Base-by-base conservation (phyloP, 2,113 vertebrate species). In the Gobio gobio region DNA sequence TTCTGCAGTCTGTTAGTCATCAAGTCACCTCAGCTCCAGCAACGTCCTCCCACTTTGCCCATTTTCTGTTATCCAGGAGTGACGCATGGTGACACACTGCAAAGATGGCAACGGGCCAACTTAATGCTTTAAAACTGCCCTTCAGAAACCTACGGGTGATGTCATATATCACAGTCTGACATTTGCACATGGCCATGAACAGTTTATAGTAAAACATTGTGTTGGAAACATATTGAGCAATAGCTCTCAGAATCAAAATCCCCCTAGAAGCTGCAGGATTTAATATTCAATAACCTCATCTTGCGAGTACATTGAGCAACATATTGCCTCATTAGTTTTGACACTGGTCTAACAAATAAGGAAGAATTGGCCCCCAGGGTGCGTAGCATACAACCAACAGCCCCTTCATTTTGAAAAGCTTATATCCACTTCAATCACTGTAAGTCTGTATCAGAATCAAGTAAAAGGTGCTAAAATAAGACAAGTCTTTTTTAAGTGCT, bases 251-350 rank as follows among this genome's bases (percentile, higher is more conserved):
- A n/a, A 47, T 73, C 5, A 47, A 73, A 47, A 73, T 24, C 40
- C 40, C 10, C 40, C 70, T 45, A 59, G 33, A 61, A 78, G 22
- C 33, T 16, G 22, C 20, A 78, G 6, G 54, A 78, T 78, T 61
- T 78, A 61, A 59, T 78, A 61, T 61, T 43, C 33, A 40, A 61
- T 43, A 78, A 59, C 33, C 22, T 24, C 56, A 43, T 78, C 36
- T 61, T 73, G 76, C 7, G 33, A 59, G 56, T 43, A 61, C 54
- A 24, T 22, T 16, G 33, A 59, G 75, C 24, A 84, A 40, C 59
- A 78, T 56, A 45, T 68, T 56, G 43, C 26, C 74, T 85, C 75
- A 64, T 85, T 79, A 58, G 47, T 76, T 79, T 43, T 68, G 9
- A 66, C 63, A 43, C 63, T 72, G n/a, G 5, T 33, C 54, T 54